Evolutionary conservation across 2,797 vertebrate species (phyloP), one percentile per base, ranked within the genome.

Genomic region (Mus minutoides): DNA sequence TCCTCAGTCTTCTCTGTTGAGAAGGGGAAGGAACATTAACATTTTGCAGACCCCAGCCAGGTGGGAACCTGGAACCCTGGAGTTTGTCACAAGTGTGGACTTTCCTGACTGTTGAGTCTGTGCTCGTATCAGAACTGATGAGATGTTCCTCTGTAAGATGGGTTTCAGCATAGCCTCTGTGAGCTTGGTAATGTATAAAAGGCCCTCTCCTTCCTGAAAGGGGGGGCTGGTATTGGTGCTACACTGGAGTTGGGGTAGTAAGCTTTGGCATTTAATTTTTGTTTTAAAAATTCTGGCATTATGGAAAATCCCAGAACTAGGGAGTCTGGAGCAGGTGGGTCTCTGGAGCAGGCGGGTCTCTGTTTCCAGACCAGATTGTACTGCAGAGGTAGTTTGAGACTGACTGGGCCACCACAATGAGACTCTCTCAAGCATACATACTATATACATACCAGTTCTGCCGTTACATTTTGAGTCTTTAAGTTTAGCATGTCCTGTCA

Each of bases 231-330:
- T 85, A 17, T 43, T 85, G 24, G 73, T 26, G 11, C 52, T 11
- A 21, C 60, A 7, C 8, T 77, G 58, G 62, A 87, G 12, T 14
- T 96, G 40, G 69, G 46, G 29, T 76, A 6, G 49, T 85, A 84
- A 85, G 34, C 52, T 86, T 69, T 94, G 56, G 31, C 21, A 5
- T 86, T 76, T n/a, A 82, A 13, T 78, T 93, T 85, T 54, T 95
- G 46, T 46, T 90, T 88, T 56, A 88, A 90, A 93, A 83, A 54
- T 88, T 90, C 71, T 67, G 49, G 37, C 16, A 10, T 76, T 76
- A 43, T 22, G 7, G 52, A 58, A 75, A 88, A 58, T 76, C 71
- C 49, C 67, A 88, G 49, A 73, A 56, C 21, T 54, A 11, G 14
- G 22, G 84, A 87, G 67, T 49, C 69, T 34, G 37, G 34, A 58